phyloP scores from a whole-genome alignment of 2,888 invertebrate species.

The Acanthosepion lycidas region DNA sequence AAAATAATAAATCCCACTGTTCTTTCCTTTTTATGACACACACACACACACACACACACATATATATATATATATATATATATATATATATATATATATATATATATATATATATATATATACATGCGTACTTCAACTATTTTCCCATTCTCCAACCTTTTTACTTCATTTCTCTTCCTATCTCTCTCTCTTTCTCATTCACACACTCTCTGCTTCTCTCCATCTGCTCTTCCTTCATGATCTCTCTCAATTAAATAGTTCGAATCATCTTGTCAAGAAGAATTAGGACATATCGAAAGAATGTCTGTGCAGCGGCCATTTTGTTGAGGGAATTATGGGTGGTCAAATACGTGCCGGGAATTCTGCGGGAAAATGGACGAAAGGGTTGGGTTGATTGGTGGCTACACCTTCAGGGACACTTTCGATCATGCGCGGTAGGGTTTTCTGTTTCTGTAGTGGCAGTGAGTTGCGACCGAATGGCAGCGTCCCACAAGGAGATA shows the following conservation, averaged over 20 bases:
- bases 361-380: neutral
- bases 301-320: neutral
- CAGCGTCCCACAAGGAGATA: neutral
- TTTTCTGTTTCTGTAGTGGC: neutral
- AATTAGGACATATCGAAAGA: neutral
- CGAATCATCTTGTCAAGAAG: neutral
- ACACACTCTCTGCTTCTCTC: neutral
- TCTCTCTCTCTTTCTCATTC: no score
- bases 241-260: neutral
- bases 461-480: neutral
- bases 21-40: no score
- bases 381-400: neutral
- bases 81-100: no score
- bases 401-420: constrained; percentile 4
- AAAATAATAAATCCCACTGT: no score
- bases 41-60: no score
- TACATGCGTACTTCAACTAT: no score
- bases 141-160: no score
- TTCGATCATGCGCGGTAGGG: neutral
- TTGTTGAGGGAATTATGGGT: constrained; percentile 33
- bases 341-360: constrained; percentile 20
- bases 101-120: no score
- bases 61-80: no score
- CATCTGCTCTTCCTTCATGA: neutral
- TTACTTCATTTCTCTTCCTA: no score